Evolutionary conservation across 2,797 vertebrate genomes (phyloP), one percentile per base, ranked within the genome.

Genomic region (Coregonus ussuriensis): DNA sequence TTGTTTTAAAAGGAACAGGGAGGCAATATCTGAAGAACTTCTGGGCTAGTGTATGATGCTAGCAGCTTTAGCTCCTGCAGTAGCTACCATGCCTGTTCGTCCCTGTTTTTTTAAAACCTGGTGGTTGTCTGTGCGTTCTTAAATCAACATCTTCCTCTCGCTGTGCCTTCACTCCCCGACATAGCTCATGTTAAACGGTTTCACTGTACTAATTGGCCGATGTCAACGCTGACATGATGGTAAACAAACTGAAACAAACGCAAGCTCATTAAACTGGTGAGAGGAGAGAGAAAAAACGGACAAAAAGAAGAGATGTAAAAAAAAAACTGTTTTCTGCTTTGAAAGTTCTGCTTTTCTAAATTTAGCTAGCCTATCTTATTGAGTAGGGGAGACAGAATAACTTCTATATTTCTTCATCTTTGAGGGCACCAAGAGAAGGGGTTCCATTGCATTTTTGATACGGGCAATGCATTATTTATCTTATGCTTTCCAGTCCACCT

Each of bases 211-310:
- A 93, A 94, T 93, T 94, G 93, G 91, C 89, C 89, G 87, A 85
- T 87, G 91, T 91, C 87, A 84, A 86, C 86, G 87, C 90, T 93
- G 92, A 93, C 91, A 92, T 91, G 91, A 92, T 92, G 89, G 90
- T 93, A 94, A 94, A 93, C 92, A 91, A 91, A 90, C 89, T 83
- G 86, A 91, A 91, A 92, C 88, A 93, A 93, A 92, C 90, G 92
- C 90, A 85, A 88, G 87, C 92, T 93, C 93, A 93, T 94, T 94
- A 94, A 93, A 93, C 85, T 91, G 90, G 92, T 89, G 88, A 59
- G 76, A 16, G 72, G 53, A 89, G 85, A 89, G 88, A 90, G 89
- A 89, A 86, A 83, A 31, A 82, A 86, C 35, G 31, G 54, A 66
- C 56, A 11, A 51, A 81, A 75, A 75, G 16, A 75, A 41, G 53